Base-by-base conservation (phyloP, 2,113 vertebrate species). In the Myxocyprinus asiaticus region DNA sequence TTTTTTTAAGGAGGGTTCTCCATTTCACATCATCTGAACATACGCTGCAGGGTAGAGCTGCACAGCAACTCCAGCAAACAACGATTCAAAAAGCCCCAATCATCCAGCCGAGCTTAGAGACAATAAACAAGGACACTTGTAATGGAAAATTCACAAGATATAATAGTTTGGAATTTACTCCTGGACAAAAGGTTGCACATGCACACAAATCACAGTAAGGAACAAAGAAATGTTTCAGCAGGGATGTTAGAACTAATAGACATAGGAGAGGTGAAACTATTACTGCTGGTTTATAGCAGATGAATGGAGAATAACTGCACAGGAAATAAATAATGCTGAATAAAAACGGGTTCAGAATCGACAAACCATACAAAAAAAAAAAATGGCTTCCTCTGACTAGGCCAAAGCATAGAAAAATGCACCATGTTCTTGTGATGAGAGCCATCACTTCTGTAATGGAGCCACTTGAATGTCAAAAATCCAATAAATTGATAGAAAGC, bases 111-210 rank as follows among this genome's bases (percentile, higher is more conserved):
- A 48, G 15, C 9, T 51, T 72, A 74, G 63, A 81, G 59, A 79
- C 69, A 85, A 86, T 77, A 85, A 77, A 83, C 59, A 69, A 53
- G 17, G 43, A 15, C 72, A 76, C 76, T 80, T 71, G 22, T 33
- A 33, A 33, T 33, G 68, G 73, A 83, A 75, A 81, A 12, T 44
- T 66, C 43, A 82, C 68, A 72, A 15, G 33, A 73, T n/a, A 64
- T 65, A 68, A 70, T 9, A 63, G 50, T 65, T 47, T 43, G 67
- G 47, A 77, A 65, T 59, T 55, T 9, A 50, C 55, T 59, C 17
- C 11, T 42, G 56, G 44, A 68, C 55, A 48, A 68, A 67, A 58
- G 53, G 51, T 78, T 51, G 33, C n/a, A 51, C 22, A 33, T 33
- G 22, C 3, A 33, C 22, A 33, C 22, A 33, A 33, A 33, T 33